phyloP scores from a whole-genome alignment of 1,140 invertebrate genomes.

The Chironomus striatipennis region DNA sequence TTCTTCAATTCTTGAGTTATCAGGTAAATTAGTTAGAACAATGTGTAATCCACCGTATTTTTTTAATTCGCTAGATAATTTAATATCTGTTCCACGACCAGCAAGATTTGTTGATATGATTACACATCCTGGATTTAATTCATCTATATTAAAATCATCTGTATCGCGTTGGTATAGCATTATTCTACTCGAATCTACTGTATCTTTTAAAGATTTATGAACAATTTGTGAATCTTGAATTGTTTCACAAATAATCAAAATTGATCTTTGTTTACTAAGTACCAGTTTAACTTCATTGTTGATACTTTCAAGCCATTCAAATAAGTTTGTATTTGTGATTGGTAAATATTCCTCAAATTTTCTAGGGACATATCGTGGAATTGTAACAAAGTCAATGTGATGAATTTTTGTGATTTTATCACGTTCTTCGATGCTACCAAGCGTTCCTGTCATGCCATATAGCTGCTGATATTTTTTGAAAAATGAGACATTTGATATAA shows the following conservation, averaged over 20 bases:
- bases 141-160: conserved; percentile 27
- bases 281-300: background rate
- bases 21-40: conserved; percentile 36
- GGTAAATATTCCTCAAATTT: conserved; percentile 29
- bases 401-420: conserved; percentile 32
- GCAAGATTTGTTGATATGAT: conserved; percentile 42
- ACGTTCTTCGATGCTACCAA: conserved; percentile 33
- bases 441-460: conserved; percentile 33
- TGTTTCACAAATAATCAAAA: conserved; percentile 36
- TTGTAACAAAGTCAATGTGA: conserved; percentile 32
- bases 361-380: conserved; percentile 32
- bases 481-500: conserved; percentile 39
- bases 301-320: background rate
- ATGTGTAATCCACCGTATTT: conserved; percentile 38
- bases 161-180: conserved; percentile 29
- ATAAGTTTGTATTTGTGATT: conserved; percentile 24
- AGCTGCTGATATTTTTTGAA: conserved; percentile 36
- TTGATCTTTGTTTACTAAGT: conserved; percentile 28
- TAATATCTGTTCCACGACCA: conserved; percentile 40
- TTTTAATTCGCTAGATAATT: conserved; percentile 31
- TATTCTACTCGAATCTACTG: conserved; percentile 25
- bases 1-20: conserved; percentile 36
- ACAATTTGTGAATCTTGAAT: conserved; percentile 30
- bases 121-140: conserved; percentile 27
- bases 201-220: conserved; percentile 21